Evolutionary conservation across 2,888 invertebrate genomes (phyloP).

Genomic region (Drosophila mimica): DNA sequence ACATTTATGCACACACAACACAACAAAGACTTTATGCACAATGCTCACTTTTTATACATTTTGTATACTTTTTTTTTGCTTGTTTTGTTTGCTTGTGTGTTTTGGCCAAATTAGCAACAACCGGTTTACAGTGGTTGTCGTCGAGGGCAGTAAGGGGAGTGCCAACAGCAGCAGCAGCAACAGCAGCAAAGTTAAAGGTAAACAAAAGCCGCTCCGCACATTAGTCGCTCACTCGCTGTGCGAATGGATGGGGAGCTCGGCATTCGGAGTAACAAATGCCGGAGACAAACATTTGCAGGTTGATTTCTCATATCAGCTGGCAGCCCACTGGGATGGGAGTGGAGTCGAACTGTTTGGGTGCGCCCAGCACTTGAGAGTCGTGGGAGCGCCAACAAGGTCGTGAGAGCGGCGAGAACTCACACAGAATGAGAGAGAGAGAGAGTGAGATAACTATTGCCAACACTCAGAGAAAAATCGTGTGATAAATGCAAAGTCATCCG

Average conservation of each 20-base stretch:
- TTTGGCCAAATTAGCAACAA: conserved; percentile 74
- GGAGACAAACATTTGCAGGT: conserved; percentile 37
- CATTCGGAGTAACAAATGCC: conserved; percentile 17
- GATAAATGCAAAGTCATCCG: background rate
- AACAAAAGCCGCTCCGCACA: conserved; percentile 72
- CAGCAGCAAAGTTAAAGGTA: conserved; percentile 51
- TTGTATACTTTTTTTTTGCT: conserved; percentile 5
- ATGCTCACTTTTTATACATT: conserved; percentile 26
- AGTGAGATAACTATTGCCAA: background rate
- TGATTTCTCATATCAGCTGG: conserved; percentile 35
- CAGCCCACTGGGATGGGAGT: conserved; percentile 9
- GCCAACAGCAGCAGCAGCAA: conserved; percentile 10
- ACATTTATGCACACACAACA: conserved; percentile 21
- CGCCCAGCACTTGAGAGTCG: conserved; percentile 21
- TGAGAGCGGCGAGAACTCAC: conserved; percentile 1
- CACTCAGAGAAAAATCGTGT: background rate
- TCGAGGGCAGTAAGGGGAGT: conserved; percentile 28
- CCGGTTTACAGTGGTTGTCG: conserved; percentile 60
- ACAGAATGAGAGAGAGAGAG: background rate
- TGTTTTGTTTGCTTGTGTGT: conserved; percentile 38
- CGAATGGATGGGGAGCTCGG: conserved; percentile 5
- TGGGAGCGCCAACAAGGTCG: conserved; percentile 45
- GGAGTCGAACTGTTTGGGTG: conserved; percentile 17
- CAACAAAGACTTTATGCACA: conserved; percentile 39
- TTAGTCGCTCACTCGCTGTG: conserved; percentile 49